Evolutionary conservation across 2,888 invertebrate species (phyloP).

Genomic region (Bellardia bayeri): DNA sequence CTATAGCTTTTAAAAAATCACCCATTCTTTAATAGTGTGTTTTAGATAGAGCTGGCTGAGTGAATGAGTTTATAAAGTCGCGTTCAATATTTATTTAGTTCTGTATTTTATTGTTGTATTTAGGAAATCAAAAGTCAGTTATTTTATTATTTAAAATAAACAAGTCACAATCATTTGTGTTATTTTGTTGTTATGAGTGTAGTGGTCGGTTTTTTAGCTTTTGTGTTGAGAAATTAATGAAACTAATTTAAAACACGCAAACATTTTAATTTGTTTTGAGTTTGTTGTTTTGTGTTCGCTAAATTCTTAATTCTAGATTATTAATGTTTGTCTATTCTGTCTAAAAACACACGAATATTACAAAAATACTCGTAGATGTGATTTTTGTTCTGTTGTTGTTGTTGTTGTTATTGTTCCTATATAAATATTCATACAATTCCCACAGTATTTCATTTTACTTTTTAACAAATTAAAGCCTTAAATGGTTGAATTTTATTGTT

Average conservation of each 20-base stretch:
- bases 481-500: slow-evolving; percentile 17
- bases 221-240: slow-evolving; percentile 55
- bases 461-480: neutral
- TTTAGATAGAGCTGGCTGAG: neutral
- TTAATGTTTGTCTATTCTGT: slow-evolving; percentile 39
- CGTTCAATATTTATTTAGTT: slow-evolving; percentile 3
- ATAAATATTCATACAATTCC: slow-evolving; percentile 44
- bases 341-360: slow-evolving; percentile 9
- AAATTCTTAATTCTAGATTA: slow-evolving; percentile 34
- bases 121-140: slow-evolving; percentile 31
- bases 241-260: slow-evolving; percentile 67
- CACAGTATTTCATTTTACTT: slow-evolving; percentile 40
- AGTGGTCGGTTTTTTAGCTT: slow-evolving; percentile 15
- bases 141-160: slow-evolving; percentile 44
- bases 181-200: neutral
- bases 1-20: too few species aligned
- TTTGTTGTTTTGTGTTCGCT: slow-evolving; percentile 20
- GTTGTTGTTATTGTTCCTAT: neutral
- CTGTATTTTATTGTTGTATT: neutral
- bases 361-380: neutral
- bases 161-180: slow-evolving; percentile 22
- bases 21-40: neutral
- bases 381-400: neutral
- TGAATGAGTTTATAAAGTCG: neutral
- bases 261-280: slow-evolving; percentile 62